A percentile compares a stretch with the other conserved stretches of the same genome.
Evolutionary conservation across 2,888 invertebrate species (phyloP).

Genomic region (Ernsta delagoae): DNA sequence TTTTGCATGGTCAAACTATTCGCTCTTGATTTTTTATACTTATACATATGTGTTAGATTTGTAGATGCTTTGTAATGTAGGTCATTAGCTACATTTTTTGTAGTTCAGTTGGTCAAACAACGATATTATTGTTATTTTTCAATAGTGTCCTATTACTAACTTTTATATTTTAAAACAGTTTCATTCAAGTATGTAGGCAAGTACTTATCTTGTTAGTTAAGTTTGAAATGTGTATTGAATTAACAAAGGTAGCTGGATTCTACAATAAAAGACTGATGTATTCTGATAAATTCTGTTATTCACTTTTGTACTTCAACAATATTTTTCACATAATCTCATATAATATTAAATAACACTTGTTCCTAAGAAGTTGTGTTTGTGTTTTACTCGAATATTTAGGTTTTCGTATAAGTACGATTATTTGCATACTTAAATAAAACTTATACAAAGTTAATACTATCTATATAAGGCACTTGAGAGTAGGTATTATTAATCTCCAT

Average conservation of each 20-base stretch:
- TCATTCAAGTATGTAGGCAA: too few relatives aligned
- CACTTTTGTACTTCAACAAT: slow-evolving; percentile 79
- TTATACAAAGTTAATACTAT: neutral
- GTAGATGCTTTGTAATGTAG: slow-evolving; percentile 7
- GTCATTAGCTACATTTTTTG: slow-evolving; percentile 5
- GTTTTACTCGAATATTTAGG: slow-evolving; percentile 50
- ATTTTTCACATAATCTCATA: slow-evolving; percentile 72
- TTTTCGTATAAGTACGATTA: neutral
- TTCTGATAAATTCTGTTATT: slow-evolving; percentile 73
- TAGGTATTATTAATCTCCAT: too few relatives aligned
- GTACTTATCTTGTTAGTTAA: too few relatives aligned
- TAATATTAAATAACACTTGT: slow-evolving; percentile 76
- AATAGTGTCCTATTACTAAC: too few relatives aligned
- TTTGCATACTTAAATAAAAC: neutral
- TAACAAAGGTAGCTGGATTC: neutral
- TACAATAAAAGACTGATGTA: slow-evolving; percentile 69
- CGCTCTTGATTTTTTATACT: slow-evolving; percentile 42
- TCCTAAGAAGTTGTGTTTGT: slow-evolving; percentile 52
- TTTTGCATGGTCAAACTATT: slow-evolving; percentile 66
- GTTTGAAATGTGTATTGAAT: too few relatives aligned
- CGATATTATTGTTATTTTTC: neutral
- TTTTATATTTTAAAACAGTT: too few relatives aligned
- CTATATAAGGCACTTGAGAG: neutral
- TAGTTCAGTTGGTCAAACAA: neutral
- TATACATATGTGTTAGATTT: neutral